Evolutionary conservation across 2,888 invertebrate species (phyloP).

Genomic region (Osedax frankpressi): DNA sequence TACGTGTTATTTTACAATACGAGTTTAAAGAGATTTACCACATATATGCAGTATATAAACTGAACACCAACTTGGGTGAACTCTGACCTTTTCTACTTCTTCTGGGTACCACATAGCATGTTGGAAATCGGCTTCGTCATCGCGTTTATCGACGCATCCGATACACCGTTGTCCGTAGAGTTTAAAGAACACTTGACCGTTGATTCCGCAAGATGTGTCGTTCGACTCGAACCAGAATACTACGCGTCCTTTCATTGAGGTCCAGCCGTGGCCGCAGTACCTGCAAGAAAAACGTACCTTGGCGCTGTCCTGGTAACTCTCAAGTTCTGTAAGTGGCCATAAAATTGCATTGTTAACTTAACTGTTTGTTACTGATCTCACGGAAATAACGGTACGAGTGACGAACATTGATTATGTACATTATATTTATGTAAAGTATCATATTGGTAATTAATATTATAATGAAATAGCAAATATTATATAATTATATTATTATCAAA

Average conservation of each 20-base stretch:
- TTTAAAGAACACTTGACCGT: slow-evolving; percentile 40
- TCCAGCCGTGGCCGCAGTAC: slow-evolving; percentile 49
- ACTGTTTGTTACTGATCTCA: slow-evolving; percentile 36
- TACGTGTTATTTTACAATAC: too few relatives aligned
- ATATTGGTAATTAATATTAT: too few relatives aligned
- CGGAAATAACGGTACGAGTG: background rate
- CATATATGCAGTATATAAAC: too few relatives aligned
- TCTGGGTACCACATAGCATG: slow-evolving; percentile 50
- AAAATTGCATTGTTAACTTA: too few relatives aligned
- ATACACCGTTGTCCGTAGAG: slow-evolving; percentile 48
- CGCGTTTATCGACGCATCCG: slow-evolving; percentile 40
- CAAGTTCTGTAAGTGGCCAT: too few relatives aligned
- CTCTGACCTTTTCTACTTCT: slow-evolving; percentile 47
- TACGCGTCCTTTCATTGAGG: slow-evolving; percentile 50
- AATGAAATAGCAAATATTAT: too few relatives aligned
- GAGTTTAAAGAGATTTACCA: too few relatives aligned
- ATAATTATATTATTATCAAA: too few relatives aligned
- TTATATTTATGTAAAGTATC: too few relatives aligned
- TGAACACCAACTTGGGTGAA: too few relatives aligned
- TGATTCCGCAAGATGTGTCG: slow-evolving; percentile 28
- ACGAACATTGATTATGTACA: too few relatives aligned
- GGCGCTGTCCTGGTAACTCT: slow-evolving; percentile 38
- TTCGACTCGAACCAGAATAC: slow-evolving; percentile 47
- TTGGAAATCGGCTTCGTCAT: slow-evolving; percentile 34
- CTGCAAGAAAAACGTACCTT: slow-evolving; percentile 47